Percentiles rank a stretch among this genome's conserved stretches.
phyloP scores from a whole-genome alignment of 1,140 invertebrate genomes.

The Stratiolaelaps scimitus region DNA sequence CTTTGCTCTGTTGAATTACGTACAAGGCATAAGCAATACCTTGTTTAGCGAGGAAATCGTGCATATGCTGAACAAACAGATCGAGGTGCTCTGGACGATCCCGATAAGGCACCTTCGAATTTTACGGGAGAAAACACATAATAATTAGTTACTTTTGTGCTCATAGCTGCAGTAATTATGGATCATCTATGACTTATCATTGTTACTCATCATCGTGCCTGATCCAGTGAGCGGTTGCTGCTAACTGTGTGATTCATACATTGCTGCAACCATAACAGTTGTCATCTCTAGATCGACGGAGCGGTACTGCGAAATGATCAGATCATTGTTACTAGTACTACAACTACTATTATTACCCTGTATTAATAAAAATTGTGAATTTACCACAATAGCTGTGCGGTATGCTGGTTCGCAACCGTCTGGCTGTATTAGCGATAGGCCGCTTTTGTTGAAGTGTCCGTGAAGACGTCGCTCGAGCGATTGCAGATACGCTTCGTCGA shows the following conservation, averaged over 20 bases:
- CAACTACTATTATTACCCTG: too few species aligned
- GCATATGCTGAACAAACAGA: conserved; percentile 71
- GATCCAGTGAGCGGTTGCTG: too few species aligned
- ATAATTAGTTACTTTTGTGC: conserved; percentile 59
- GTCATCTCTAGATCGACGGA: too few species aligned
- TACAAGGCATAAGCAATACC: conserved; percentile 79
- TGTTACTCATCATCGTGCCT: too few species aligned
- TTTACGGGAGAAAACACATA: conserved; percentile 69
- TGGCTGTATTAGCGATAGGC: conserved; percentile 28
- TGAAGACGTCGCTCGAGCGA: background rate
- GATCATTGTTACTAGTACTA: too few species aligned
- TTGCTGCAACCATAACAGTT: too few species aligned
- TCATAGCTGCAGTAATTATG: conserved; percentile 57
- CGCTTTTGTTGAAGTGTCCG: conserved; percentile 14
- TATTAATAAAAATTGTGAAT: too few species aligned
- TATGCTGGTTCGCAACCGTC: conserved; percentile 28
- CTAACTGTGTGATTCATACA: too few species aligned
- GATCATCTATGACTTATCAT: conserved; percentile 7
- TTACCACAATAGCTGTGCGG: conserved; percentile 4
- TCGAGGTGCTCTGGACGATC: conserved; percentile 64
- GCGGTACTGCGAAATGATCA: too few species aligned
- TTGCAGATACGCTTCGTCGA: background rate
- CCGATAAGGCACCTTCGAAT: conserved; percentile 77
- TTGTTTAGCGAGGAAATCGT: conserved; percentile 74
- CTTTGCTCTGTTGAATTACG: conserved; percentile 63